Conservation (phyloP, 2,888 invertebrate genomes). For the Tenthredo notha region DNA sequence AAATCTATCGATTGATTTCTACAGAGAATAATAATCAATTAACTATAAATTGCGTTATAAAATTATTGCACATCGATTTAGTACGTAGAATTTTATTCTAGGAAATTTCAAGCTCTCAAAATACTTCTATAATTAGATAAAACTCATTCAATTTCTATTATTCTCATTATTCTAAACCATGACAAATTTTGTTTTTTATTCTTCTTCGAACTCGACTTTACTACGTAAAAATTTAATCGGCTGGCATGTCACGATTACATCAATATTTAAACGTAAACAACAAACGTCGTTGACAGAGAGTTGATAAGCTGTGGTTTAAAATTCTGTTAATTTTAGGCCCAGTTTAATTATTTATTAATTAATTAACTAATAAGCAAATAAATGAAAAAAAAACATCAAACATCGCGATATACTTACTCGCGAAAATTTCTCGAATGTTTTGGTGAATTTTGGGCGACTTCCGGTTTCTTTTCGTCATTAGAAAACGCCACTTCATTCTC, state of each 20-base stretch:
- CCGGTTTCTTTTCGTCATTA: neutral
- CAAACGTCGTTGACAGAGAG: neutral
- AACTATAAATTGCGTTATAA: neutral
- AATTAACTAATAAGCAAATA: neutral
- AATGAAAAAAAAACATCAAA: neutral
- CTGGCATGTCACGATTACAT: neutral
- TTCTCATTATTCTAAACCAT: neutral
- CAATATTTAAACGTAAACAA: neutral
- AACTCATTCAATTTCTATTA: neutral
- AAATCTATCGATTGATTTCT: neutral
- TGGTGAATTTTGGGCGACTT: neutral
- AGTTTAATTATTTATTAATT: neutral
- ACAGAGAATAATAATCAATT: neutral
- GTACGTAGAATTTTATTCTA: neutral
- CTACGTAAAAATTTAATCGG: neutral
- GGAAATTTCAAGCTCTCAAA: neutral
- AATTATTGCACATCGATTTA: neutral
- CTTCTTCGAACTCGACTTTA: neutral
- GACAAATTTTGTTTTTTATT: neutral
- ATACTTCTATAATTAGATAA: neutral
- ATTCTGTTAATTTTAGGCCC: neutral
- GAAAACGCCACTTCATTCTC: neutral
- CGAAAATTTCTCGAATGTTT: conserved; percentile 67
- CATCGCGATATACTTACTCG: conserved; percentile 65
- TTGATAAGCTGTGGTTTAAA: neutral